A percentile compares a stretch with the other conserved stretches of the same genome.
Conservation (phyloP, 2,797 vertebrate species). For the Selene dorsalis region DNA sequence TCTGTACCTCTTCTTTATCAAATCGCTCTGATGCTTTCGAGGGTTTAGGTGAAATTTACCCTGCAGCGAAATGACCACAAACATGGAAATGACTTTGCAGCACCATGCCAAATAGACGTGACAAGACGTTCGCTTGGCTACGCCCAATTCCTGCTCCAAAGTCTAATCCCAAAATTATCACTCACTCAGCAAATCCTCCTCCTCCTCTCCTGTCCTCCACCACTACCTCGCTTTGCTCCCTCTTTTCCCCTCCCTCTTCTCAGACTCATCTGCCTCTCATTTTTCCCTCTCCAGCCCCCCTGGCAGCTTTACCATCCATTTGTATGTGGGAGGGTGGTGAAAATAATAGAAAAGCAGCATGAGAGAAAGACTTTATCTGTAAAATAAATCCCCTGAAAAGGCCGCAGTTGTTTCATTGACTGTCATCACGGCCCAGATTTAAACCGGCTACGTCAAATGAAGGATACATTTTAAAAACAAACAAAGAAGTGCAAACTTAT, state of each 20-base stretch:
- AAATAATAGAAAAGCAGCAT: constrained; percentile 23
- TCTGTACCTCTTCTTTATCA: background rate
- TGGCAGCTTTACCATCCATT: constrained; percentile 1
- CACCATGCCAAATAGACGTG: background rate
- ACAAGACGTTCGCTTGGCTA: constrained; percentile 18
- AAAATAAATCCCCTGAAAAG: constrained; percentile 28
- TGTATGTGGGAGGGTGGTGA: constrained; percentile 22
- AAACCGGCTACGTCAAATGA: background rate
- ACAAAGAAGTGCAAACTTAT: background rate
- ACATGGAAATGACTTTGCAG: constrained; percentile 56
- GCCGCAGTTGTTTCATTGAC: constrained; percentile 3
- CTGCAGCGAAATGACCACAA: constrained; percentile 2
- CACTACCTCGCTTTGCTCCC: constrained; percentile 5
- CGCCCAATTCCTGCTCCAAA: constrained; percentile 40
- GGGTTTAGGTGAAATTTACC: constrained; percentile 18
- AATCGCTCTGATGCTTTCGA: background rate
- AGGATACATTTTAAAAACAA: background rate
- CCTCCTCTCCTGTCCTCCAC: constrained; percentile 10
- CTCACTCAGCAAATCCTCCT: constrained; percentile 50
- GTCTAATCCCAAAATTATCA: constrained; percentile 63
- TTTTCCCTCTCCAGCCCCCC: background rate
- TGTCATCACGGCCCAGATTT: background rate
- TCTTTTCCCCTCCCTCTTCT: constrained; percentile 27
- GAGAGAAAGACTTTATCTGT: constrained; percentile 7
- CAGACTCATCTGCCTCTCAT: constrained; percentile 21